phyloP scores from a whole-genome alignment of 2,888 invertebrate species.

The Drosophila rubida region DNA sequence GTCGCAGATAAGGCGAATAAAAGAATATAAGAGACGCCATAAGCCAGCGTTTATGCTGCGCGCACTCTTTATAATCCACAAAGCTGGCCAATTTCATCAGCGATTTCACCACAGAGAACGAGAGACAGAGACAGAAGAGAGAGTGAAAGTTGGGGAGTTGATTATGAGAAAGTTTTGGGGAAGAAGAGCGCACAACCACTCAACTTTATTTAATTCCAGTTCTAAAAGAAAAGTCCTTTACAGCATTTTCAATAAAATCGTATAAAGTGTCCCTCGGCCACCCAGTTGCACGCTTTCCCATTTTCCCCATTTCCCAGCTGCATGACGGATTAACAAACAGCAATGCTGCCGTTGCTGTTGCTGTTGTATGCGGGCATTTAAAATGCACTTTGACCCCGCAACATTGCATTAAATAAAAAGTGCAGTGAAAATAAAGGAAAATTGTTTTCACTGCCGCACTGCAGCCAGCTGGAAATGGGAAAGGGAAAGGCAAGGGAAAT shows the following conservation, averaged over 20 bases:
- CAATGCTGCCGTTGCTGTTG: slow-evolving; percentile 37
- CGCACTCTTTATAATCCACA: neutral
- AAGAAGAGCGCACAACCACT: neutral
- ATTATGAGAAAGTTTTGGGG: neutral
- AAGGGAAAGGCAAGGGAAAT: neutral
- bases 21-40: slow-evolving; percentile 1
- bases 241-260: slow-evolving; percentile 19
- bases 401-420: slow-evolving; percentile 26
- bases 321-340: slow-evolving; percentile 65
- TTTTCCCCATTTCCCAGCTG: slow-evolving; percentile 7
- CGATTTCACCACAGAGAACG: neutral
- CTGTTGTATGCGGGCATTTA: slow-evolving; percentile 53
- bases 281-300: neutral
- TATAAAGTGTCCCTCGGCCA: slow-evolving; percentile 14
- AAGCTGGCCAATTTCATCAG: neutral
- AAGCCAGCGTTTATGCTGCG: too few relatives aligned
- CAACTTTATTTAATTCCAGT: slow-evolving; percentile 1
- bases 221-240: slow-evolving; percentile 3
- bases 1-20: neutral
- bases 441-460: slow-evolving; percentile 21
- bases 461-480: neutral
- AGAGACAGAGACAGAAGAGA: neutral
- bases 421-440: slow-evolving; percentile 14
- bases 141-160: neutral
- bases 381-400: slow-evolving; percentile 67